phyloP scores from a whole-genome alignment of 1,140 invertebrate genomes.

The Sarcophaga bullata region DNA sequence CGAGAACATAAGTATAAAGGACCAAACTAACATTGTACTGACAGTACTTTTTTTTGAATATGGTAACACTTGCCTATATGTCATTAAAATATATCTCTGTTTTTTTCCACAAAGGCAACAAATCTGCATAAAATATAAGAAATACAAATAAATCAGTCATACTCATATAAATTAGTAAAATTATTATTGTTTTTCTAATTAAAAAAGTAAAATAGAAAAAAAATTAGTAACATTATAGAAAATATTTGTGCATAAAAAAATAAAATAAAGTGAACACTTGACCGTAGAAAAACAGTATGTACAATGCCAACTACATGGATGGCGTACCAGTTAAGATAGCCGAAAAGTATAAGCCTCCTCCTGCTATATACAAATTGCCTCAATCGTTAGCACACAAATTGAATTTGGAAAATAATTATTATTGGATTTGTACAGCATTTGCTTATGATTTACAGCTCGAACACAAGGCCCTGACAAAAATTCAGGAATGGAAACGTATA shows the following conservation, averaged over 20 bases:
- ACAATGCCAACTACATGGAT: constrained; percentile 71
- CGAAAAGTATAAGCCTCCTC: constrained; percentile 83
- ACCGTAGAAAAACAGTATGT: constrained; percentile 42
- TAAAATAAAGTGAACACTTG: not conserved
- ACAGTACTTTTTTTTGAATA: not conserved
- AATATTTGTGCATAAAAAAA: not conserved
- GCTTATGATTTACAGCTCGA: constrained; percentile 80
- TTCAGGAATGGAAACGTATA: constrained; percentile 74
- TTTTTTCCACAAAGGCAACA: not conserved
- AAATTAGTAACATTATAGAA: too few species aligned
- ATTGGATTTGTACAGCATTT: constrained; percentile 66
- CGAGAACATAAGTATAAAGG: too few species aligned
- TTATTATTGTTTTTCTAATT: not conserved
- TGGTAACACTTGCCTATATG: not conserved
- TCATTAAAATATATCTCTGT: not conserved
- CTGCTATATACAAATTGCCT: constrained; percentile 74
- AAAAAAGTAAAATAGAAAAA: not conserved
- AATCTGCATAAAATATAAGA: not conserved
- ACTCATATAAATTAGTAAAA: not conserved
- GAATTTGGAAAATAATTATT: constrained; percentile 65
- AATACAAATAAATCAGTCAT: not conserved
- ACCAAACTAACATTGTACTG: too few species aligned
- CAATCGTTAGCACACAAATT: constrained; percentile 73
- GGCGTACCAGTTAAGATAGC: constrained; percentile 87
- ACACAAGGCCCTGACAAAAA: constrained; percentile 74